Base-by-base conservation (phyloP, 1,140 invertebrate genomes). In the Drosophila kohkoa region DNA sequence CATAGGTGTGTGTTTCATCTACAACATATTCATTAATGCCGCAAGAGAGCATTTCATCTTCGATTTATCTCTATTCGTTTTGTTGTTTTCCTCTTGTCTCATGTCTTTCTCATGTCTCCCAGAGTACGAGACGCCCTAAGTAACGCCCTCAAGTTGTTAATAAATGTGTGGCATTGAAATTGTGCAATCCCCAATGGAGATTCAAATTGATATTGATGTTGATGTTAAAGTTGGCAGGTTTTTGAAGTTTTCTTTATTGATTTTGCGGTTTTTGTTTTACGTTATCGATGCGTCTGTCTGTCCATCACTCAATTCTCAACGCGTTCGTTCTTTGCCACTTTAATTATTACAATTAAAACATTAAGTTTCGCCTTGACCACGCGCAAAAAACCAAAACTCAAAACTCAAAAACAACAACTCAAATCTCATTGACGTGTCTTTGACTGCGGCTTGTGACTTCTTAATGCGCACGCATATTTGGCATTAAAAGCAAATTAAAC, bases 281-380 rank as follows among this genome's bases (percentile, higher is more conserved):
- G 5, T 49, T 51, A 51, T 51, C 45, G 8, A 11, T 35, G 58
- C 38, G 32, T 62, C 32, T 8, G 49, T 32, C 74, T 51, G 75
- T 86, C 70, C 52, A 70, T 73, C 79, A 77, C 45, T 77, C 63
- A 57, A 72, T 76, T 52, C 75, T 65, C 51, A 59, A 65, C 46
- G 48, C 2, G 57, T 51, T 41, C 51, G 73, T 88, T 88, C 83
- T 83, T 83, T 77, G 80, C 80, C 83, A 82, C 69, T 62, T 77
- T 74, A 88, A 83, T 80, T 83, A 87, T 83, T 64, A 82, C 72
- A 87, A 88, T 80, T 88, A 83, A 83, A 82, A 59, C 70, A 77
- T 75, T 80, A 74, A 66, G 55, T 57, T 66, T 79, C 10, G 77
- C 82, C 79, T 88, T 88, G 83, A 57, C 63, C 54, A 49, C 20